Base-by-base conservation (phyloP, 2,888 invertebrate genomes). In the Hypselothyrea guttata region DNA sequence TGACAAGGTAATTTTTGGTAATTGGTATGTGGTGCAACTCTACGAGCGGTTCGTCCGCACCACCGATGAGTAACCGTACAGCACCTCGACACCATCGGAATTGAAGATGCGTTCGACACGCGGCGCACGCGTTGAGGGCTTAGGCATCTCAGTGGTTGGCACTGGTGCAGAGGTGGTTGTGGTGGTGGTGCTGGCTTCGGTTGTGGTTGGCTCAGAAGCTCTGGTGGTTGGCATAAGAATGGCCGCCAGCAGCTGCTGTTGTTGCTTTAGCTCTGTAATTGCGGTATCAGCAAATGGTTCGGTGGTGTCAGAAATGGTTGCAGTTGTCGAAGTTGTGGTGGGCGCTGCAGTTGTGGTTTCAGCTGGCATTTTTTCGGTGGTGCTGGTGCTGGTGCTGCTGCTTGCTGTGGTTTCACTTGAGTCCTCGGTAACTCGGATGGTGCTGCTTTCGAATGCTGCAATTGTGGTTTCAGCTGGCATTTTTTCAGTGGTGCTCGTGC, bases 41-140 rank as follows among this genome's bases (percentile, higher is more conserved):
- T 41, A 78, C 22, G 47, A 48, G 51, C 40, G 61, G 55, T 71
- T 71, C 15, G 81, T 70, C 37, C 79, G 86, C 64, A 79, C 81
- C 63, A 87, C 87, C 45, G 75, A 81, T 35, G 87, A 88, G 65
- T 88, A 88, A 44, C 87, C 87, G 51, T 83, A 87, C 22, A 88
- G 78, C 30, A 88, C 84, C 57, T 88, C 87, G 2, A 88, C 87
- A 33, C 87, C 87, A 55, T 88, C 87, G 5, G 81, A 66, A 48
- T 66, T 88, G 31, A 88, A 81, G 55, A 81, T 69, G 42, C 88
- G 86, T 52, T 85, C 79, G 12, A 87, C 68, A 38, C 84, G 84
- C 3, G 86, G 69, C 4, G 54, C 68, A 9, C 77, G 65, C 22
- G 69, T 74, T 12, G 53, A 18, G 0, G 38, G 12, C 28, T 33